Base-by-base conservation (phyloP, 2,888 invertebrate genomes). In the Melieria crassipennis region DNA sequence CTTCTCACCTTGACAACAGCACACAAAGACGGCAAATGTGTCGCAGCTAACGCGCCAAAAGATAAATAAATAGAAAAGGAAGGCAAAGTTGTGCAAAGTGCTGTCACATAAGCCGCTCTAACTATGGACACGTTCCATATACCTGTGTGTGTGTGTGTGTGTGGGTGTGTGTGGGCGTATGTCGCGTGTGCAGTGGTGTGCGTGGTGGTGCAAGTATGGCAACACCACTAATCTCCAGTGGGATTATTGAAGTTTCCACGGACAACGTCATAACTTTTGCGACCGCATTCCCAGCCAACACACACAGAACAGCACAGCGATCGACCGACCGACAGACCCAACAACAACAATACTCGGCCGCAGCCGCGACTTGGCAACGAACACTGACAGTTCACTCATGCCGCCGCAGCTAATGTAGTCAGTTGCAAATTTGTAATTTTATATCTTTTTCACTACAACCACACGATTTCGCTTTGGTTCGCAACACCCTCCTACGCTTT, bases 221-320 rank as follows among this genome's bases (percentile, higher is more conserved):
- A 46, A 11, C 11, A 5, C 47, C 45, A 9, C 10, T 65, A 13
- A 50, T 67, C 65, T 70, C 70, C 5, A 52, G 58, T 45, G 66
- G 73, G 62, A 69, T 71, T 70, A 70, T 57, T 58, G 66, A 77
- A 72, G 70, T 75, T 73, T 75, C 60, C 16, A 60, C 13, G 46
- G 13, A 48, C 52, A 16, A n/a, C 60, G 13, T 43, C 63, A 13
- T 10, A 13, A 46, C 65, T 10, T 43, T 10, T 13, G 7, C 5
- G 42, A 43, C 30, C 30, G 57, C 64, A 9, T 10, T 5, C 16
- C 63, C 7, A 7, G 11, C 52, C 9, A 50, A 3, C 9, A 9
- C 9, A 9, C 50, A 52, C 13, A 13, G 30, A 1, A 30, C 30
- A 30, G 30, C 30, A 30, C 30, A 30, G 30, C 3, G 30, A 30